Conservation (phyloP, 1,140 invertebrate genomes). For the Drosophila tristis region DNA sequence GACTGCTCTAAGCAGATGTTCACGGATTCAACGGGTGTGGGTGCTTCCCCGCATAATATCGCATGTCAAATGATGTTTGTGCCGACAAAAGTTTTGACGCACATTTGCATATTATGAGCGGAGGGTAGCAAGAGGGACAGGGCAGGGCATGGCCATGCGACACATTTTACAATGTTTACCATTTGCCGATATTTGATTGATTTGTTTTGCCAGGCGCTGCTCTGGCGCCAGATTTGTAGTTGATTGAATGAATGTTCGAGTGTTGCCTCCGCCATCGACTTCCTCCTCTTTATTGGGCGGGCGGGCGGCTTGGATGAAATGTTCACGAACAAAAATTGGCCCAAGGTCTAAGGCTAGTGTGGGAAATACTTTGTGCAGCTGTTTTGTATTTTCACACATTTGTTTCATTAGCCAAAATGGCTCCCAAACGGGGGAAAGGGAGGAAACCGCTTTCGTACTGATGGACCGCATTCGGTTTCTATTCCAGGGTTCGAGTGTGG, state of each 20-base stretch:
- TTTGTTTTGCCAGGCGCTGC: constrained; percentile 76
- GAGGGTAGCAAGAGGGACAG: constrained; percentile 7
- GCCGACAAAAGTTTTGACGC: constrained; percentile 63
- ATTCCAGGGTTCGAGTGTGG: constrained; percentile 27
- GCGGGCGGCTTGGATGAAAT: too few species aligned
- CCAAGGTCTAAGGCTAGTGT: constrained; percentile 43
- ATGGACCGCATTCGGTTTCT: constrained; percentile 54
- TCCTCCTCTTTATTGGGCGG: background rate
- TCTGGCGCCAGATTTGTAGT: constrained; percentile 48
- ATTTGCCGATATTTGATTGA: constrained; percentile 62
- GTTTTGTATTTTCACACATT: constrained; percentile 61
- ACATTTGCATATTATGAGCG: constrained; percentile 63
- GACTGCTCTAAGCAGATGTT: background rate
- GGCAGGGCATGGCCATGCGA: constrained; percentile 34
- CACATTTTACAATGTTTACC: constrained; percentile 56
- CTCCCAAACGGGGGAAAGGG: background rate
- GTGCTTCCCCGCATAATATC: constrained; percentile 51
- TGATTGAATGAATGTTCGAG: constrained; percentile 41
- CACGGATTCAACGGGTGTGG: constrained; percentile 1
- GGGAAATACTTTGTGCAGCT: constrained; percentile 45
- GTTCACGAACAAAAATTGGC: constrained; percentile 11
- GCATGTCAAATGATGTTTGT: constrained; percentile 72
- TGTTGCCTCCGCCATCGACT: background rate
- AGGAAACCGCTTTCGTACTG: background rate
- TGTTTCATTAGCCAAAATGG: constrained; percentile 39